Evolutionary conservation across 2,113 vertebrate genomes (phyloP), one percentile per base, ranked within the genome.

Genomic region (Oncorhynchus tshawytscha): DNA sequence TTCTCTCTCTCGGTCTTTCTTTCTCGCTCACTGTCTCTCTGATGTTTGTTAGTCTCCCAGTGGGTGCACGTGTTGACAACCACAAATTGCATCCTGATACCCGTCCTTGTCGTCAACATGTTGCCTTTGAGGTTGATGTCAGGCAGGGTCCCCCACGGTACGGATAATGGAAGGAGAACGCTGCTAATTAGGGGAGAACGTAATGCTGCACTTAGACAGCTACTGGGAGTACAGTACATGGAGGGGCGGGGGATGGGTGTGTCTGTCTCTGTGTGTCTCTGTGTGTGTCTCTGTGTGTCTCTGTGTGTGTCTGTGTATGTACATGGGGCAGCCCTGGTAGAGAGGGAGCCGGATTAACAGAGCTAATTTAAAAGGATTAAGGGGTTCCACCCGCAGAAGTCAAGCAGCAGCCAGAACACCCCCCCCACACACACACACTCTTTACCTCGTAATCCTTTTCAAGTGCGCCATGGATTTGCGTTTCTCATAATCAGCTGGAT

Each of bases 331-430:
- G 81, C 82, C 81, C 78, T 81, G 86, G 80, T 79, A 84, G 80
- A 89, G 84, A 87, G 82, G 86, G 65, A 78, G 75, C 29, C 8
- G 90, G 90, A 92, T 91, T 92, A 91, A 85, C 81, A 79, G 76
- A 84, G 79, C 78, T 88, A 87, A 89, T 88, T 92, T 91, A 86
- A 89, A 89, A 81, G 89, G 91, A 92, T 92, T 91, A 92, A 85
- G 84, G 83, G 83, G 71, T 86, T 18, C 51, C 51, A 18, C 83
- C 84, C 57, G 80, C 72, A 18, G 78, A 86, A 88, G 85, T 83
- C 84, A 77, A 81, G 87, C 79, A 84, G 86, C 87, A 84, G 76
- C 74, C 82, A 84, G 87, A 83, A 89, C 82, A 81, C 82, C 85
- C 74, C 75, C 9, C n/a, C 67, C 45, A 34, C 62, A 25, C n/a